Evolutionary conservation across 1,140 invertebrate genomes (phyloP), one percentile per base, ranked within the genome.

Genomic region (Lethocerus indicus): DNA sequence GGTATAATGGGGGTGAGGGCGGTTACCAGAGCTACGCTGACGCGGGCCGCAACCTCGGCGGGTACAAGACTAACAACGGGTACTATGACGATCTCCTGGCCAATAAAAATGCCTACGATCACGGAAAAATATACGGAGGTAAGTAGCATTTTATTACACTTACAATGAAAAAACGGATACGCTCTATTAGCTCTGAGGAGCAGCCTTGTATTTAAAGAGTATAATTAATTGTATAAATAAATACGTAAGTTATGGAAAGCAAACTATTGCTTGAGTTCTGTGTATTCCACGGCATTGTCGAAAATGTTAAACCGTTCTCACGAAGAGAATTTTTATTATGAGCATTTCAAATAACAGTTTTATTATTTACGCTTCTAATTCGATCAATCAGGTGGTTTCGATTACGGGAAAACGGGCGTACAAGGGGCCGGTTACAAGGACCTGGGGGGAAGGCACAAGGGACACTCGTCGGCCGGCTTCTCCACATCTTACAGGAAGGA

Each of bases 401-500:
- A 57, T 24, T 55, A 50, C 37, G 55, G 57, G 16, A 47, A 51
- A n/a, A 53, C 49, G 2, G 48, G 49, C 13, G 55, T 57, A 14
- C 45, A 47, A 32, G 57, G 57, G 5, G 56, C 53, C 14, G 55
- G 56, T 1, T 58, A 57, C 24, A 47, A 54, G 3, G 55, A 53
- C 23, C 47, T 57, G 3, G 56, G 56, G 16, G 60, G 59, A 2
- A 46, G 59, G 9, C 57, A 59, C 28, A 59, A 59, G 32, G 60
- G 60, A 14, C 60, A 61, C 36, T 56, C 59, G 23, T 54, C 57
- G 0, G 47, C 59, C 1, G 60, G 60, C 16, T 61, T 61, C 40
- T 54, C 55, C 26, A 61, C 57, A 21, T 56, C 59, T 2, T 61
- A 61, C 45, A 46, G 55, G 14, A 60, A 61, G 47, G 57, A 61